phyloP scores from a whole-genome alignment of 1,140 invertebrate species.

The Drosophila grimshawi region DNA sequence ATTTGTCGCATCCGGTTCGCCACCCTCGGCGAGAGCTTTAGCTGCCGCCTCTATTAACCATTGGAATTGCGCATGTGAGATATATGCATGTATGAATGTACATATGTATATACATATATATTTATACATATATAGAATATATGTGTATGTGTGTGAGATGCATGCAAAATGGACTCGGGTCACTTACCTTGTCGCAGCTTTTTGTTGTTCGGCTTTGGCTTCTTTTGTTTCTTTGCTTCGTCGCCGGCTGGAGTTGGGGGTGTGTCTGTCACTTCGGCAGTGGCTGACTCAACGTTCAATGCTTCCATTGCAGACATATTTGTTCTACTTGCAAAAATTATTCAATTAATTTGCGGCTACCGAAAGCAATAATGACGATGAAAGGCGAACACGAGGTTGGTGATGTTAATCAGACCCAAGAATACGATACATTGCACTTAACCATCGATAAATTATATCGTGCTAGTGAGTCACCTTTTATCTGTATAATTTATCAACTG shows the following conservation, averaged over 20 bases:
- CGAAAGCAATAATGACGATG: slow-evolving; percentile 36
- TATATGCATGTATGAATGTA: slow-evolving; percentile 8
- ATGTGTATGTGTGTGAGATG: slow-evolving; percentile 8
- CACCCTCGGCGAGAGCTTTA: slow-evolving; percentile 61
- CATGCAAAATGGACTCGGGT: slow-evolving; percentile 39
- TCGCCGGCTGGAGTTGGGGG: slow-evolving; percentile 36
- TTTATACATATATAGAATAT: not conserved
- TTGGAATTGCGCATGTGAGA: slow-evolving; percentile 26
- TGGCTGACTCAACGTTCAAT: slow-evolving; percentile 51
- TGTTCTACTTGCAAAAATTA: slow-evolving; percentile 20
- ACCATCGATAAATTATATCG: slow-evolving; percentile 10
- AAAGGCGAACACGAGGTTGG: slow-evolving; percentile 52
- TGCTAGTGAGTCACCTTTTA: not conserved
- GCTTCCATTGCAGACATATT: slow-evolving; percentile 69
- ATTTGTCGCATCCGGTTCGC: slow-evolving; percentile 54
- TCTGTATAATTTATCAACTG: not conserved
- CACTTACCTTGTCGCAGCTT: slow-evolving; percentile 81
- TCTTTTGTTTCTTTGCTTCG: slow-evolving; percentile 79
- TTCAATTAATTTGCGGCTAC: slow-evolving; percentile 37
- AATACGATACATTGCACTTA: slow-evolving; percentile 9
- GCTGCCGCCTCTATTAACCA: slow-evolving; percentile 69
- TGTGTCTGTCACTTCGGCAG: slow-evolving; percentile 15
- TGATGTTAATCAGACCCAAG: slow-evolving; percentile 6
- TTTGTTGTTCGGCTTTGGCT: slow-evolving; percentile 83
- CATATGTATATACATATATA: not conserved